Conservation (phyloP, 2,113 vertebrate genomes). For the Propithecus coquereli region DNA sequence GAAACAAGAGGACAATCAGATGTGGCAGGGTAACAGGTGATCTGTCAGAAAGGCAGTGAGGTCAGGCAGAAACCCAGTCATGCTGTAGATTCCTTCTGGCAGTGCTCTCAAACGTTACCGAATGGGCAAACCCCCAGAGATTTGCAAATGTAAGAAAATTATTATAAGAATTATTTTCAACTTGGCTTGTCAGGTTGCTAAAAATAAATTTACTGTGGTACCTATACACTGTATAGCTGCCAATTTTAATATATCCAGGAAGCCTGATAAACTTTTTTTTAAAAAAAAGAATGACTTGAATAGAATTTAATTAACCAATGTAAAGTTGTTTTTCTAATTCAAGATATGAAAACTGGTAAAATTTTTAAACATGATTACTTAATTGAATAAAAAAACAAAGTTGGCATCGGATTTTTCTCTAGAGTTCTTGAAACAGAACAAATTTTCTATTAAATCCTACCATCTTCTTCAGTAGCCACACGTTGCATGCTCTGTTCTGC, state of each 20-base stretch:
- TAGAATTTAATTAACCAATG: background rate
- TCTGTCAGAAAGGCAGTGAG: background rate
- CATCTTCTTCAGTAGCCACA: background rate
- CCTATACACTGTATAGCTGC: background rate
- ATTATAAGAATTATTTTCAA: background rate
- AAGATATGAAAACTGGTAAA: background rate
- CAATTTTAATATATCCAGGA: background rate
- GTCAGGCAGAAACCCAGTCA: background rate
- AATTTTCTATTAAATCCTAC: background rate
- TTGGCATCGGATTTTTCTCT: background rate
- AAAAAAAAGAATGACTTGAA: background rate
- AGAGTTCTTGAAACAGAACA: background rate
- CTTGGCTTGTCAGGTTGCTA: background rate
- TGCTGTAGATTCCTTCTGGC: background rate
- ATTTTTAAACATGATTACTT: background rate
- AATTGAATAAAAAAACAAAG: background rate
- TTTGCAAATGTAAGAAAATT: conserved; percentile 15
- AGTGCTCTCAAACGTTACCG: background rate
- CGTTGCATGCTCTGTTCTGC: background rate
- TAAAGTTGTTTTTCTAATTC: background rate
- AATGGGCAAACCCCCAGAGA: background rate
- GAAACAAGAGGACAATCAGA: background rate
- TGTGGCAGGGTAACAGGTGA: background rate
- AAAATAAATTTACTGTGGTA: background rate
- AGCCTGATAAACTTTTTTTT: background rate